Evolutionary conservation across 2,888 invertebrate genomes (phyloP).

Genomic region (Callosobruchus maculatus): DNA sequence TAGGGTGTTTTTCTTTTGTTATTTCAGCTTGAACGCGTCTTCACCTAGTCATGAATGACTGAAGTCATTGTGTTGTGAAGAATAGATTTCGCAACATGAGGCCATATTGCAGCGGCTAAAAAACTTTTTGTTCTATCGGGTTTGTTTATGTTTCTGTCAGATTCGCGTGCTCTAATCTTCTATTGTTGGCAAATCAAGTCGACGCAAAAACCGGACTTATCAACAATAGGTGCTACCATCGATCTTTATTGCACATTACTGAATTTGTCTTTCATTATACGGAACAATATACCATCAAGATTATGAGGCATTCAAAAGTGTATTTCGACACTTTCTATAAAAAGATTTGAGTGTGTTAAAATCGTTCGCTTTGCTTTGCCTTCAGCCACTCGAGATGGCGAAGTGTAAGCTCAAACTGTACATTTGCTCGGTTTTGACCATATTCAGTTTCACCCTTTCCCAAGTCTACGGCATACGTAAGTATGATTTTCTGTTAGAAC

Average conservation of each 20-base stretch:
- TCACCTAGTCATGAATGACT: too few species aligned
- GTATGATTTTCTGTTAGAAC: too few species aligned
- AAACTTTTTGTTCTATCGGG: neutral
- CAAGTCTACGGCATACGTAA: too few species aligned
- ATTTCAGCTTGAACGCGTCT: too few species aligned
- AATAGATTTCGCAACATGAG: neutral
- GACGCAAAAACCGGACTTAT: neutral
- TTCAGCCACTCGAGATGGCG: neutral
- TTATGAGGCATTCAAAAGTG: neutral
- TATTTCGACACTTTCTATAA: neutral
- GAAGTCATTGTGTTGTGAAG: too few species aligned
- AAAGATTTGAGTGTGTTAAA: neutral
- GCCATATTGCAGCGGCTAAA: neutral
- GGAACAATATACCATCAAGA: neutral
- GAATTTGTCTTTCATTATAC: neutral
- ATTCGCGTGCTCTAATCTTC: neutral
- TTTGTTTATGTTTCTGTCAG: neutral
- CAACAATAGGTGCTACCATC: neutral
- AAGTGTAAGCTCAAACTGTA: neutral
- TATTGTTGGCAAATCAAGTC: neutral
- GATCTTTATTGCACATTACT: neutral
- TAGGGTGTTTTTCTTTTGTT: too few species aligned
- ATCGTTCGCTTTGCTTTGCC: neutral
- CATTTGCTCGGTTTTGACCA: neutral
- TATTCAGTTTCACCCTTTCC: neutral